Conservation (phyloP, 2,797 vertebrate species). For the Uromys caudimaculatus region DNA sequence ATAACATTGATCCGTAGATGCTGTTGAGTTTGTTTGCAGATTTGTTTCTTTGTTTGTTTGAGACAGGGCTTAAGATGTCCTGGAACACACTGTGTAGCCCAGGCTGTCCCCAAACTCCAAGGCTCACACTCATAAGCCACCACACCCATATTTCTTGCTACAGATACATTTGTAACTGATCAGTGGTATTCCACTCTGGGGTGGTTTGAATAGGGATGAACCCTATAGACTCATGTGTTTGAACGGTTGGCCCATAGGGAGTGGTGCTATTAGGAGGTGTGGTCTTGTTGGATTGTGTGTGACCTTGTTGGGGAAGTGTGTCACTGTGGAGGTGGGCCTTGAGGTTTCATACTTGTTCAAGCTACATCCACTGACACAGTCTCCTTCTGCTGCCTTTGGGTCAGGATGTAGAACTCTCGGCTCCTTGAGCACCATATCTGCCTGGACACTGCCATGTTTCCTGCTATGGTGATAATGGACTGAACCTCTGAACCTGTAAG, state of each 20-base stretch:
- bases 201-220: neutral
- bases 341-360: neutral
- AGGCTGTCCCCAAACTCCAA: neutral
- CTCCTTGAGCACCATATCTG: neutral
- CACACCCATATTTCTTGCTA: neutral
- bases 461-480: neutral
- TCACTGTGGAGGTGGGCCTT: neutral
- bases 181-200: neutral
- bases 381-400: neutral
- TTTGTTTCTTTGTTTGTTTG: neutral
- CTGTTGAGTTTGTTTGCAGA: neutral
- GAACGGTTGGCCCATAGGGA: neutral
- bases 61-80: neutral
- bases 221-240: neutral
- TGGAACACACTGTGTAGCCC: neutral
- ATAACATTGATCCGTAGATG: no score
- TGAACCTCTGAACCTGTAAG: neutral
- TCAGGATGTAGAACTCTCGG: neutral
- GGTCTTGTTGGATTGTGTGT: neutral
- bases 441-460: neutral
- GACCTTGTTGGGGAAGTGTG: neutral
- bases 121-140: neutral
- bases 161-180: neutral
- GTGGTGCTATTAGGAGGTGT: neutral
- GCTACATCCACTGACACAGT: neutral